Evolutionary conservation across 2,888 invertebrate species (phyloP).

Genomic region (Drosophila monieri): DNA sequence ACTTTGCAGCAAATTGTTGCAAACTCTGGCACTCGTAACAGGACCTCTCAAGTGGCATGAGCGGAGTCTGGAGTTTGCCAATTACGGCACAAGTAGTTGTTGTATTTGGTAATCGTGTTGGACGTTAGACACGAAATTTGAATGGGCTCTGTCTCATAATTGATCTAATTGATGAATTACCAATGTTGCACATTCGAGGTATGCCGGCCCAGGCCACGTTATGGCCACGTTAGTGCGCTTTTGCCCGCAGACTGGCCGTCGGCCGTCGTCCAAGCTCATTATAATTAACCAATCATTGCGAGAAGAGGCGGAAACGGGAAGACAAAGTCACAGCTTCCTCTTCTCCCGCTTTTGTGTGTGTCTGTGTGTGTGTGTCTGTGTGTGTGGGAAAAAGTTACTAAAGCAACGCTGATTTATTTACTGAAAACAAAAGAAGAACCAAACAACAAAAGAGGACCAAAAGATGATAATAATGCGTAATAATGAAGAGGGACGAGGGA

Average conservation of each 20-base stretch:
- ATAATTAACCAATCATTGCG: slow-evolving; percentile 71
- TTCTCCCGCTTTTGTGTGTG: neutral
- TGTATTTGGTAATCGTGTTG: slow-evolving; percentile 6
- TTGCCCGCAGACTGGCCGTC: too few species aligned
- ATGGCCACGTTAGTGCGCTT: too few species aligned
- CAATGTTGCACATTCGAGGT: neutral
- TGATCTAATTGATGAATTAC: slow-evolving; percentile 26
- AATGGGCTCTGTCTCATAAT: slow-evolving; percentile 6
- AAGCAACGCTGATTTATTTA: slow-evolving; percentile 72
- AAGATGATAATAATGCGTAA: slow-evolving; percentile 46
- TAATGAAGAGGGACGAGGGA: slow-evolving; percentile 30
- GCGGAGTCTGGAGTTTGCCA: slow-evolving; percentile 32
- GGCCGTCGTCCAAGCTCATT: slow-evolving; percentile 57
- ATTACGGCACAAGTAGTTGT: slow-evolving; percentile 35
- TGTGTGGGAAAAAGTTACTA: slow-evolving; percentile 61
- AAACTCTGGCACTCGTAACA: slow-evolving; percentile 27
- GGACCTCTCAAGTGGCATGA: slow-evolving; percentile 33
- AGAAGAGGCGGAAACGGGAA: slow-evolving; percentile 32
- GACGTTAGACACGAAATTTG: neutral
- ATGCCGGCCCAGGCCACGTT: neutral
- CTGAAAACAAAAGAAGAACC: slow-evolving; percentile 58
- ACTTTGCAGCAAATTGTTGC: slow-evolving; percentile 46
- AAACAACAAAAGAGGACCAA: slow-evolving; percentile 25
- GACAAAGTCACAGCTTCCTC: slow-evolving; percentile 18
- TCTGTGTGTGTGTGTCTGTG: too few species aligned